These are phyloP conservation scores for Macrochelys suwanniensis DNA, from an alignment of 2,797 vertebrate genomes.

Conservation along the genomic window DNA sequence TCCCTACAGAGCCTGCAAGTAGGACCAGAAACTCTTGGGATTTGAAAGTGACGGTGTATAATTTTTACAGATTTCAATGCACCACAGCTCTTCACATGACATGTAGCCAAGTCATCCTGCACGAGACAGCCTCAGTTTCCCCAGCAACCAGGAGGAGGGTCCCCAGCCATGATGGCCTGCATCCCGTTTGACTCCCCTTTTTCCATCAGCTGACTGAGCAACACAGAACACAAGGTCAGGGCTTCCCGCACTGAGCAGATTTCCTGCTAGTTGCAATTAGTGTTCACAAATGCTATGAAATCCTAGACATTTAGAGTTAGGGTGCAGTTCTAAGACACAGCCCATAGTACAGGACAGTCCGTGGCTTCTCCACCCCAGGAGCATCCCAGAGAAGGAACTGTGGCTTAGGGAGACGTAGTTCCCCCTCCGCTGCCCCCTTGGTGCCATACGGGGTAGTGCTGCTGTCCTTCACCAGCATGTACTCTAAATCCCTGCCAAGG, in stretches of 20 bases:
- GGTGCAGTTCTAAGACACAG: accelerated
- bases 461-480: not conserved
- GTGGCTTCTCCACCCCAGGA: not conserved
- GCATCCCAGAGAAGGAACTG: not conserved
- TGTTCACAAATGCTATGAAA: not conserved
- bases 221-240: not conserved
- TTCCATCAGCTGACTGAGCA: not conserved
- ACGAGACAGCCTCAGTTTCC: not conserved
- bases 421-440: not conserved
- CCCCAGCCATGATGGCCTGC: not conserved
- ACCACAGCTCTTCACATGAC: not conserved
- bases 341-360: not conserved
- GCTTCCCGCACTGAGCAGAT: not conserved
- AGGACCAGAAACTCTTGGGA: not conserved
- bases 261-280: not conserved
- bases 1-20: not conserved
- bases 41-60: not conserved
- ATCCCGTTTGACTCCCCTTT: not conserved
- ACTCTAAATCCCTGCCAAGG: not conserved
- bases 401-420: not conserved
- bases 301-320: accelerated
- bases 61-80: too few relatives aligned
- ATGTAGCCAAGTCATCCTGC: not conserved
- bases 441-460: not conserved
- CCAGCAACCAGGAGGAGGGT: not conserved